phyloP scores from a whole-genome alignment of 2,113 vertebrate species.

The Ciconia boyciana region DNA sequence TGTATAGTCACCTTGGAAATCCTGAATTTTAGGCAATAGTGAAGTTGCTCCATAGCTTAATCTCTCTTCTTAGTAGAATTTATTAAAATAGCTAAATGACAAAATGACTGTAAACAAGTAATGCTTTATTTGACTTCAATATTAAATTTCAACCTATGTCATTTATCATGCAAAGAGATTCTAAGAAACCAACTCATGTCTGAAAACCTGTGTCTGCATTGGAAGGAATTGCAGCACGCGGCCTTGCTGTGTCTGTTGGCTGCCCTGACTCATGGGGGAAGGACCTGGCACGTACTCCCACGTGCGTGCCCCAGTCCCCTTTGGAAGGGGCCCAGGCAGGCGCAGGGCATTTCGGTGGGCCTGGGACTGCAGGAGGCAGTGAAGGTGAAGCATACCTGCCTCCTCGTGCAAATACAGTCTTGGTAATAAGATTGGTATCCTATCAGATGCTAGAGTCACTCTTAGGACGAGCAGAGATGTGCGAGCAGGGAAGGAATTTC shows the following conservation, averaged over 20 bases:
- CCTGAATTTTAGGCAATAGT: background rate
- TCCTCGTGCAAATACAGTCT: background rate
- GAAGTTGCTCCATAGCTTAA: background rate
- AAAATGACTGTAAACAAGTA: background rate
- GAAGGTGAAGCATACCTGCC: background rate
- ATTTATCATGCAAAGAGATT: background rate
- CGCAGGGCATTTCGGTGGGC: fast-evolving
- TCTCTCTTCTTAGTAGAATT: background rate
- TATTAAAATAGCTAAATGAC: background rate
- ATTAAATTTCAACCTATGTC: background rate
- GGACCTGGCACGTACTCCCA: fast-evolving
- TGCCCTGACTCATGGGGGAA: fast-evolving
- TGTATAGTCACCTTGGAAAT: background rate
- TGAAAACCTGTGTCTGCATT: background rate
- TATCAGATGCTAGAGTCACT: background rate
- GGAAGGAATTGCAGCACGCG: fast-evolving
- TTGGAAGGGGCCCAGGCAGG: background rate
- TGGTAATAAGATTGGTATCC: background rate
- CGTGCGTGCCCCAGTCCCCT: background rate
- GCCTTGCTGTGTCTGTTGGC: background rate
- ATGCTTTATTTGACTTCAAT: background rate
- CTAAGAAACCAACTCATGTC: background rate
- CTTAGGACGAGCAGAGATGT: background rate
- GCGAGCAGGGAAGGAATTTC: background rate
- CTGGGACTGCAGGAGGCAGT: background rate